Percentiles rank a stretch among this genome's conserved stretches.
Evolutionary conservation across 92 coral and sea anemone genomes (phyloP).

Genomic region (Phymanthus crucifer): DNA sequence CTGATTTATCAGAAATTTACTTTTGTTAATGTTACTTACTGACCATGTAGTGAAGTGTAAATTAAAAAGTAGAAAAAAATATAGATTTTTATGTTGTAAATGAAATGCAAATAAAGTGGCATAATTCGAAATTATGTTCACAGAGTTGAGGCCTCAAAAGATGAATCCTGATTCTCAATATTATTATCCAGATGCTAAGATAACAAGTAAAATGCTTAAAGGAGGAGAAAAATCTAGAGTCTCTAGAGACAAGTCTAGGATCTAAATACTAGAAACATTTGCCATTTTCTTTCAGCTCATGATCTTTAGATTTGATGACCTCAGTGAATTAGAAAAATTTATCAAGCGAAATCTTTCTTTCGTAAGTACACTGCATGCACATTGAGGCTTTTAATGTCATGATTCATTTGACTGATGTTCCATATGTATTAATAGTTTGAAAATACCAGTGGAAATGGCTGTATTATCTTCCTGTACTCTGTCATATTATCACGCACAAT

Average conservation of each 20-base stretch:
- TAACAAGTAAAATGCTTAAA: neutral
- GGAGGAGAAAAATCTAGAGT: neutral
- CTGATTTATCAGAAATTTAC: no score
- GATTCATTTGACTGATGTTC: neutral
- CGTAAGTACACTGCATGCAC: slow-evolving; percentile 54
- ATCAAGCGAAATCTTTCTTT: slow-evolving; percentile 69
- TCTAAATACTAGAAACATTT: neutral
- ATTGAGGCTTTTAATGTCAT: neutral
- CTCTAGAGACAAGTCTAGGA: neutral
- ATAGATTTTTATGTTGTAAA: no score
- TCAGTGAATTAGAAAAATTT: slow-evolving; percentile 55
- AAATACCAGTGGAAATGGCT: slow-evolving; percentile 80
- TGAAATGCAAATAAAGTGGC: no score
- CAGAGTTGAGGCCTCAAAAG: no score
- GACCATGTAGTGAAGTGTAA: no score
- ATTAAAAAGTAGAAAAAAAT: no score
- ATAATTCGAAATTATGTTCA: no score
- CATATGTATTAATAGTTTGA: slow-evolving; percentile 59
- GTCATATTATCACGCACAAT: slow-evolving; percentile 69
- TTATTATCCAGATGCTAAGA: no score
- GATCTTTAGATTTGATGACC: slow-evolving; percentile 51
- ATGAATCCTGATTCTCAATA: no score
- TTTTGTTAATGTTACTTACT: no score
- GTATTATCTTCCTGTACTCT: slow-evolving; percentile 70
- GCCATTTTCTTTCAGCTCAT: slow-evolving; percentile 37